Base-by-base conservation (phyloP, 2,888 invertebrate genomes). In the Mycalesis mineus region DNA sequence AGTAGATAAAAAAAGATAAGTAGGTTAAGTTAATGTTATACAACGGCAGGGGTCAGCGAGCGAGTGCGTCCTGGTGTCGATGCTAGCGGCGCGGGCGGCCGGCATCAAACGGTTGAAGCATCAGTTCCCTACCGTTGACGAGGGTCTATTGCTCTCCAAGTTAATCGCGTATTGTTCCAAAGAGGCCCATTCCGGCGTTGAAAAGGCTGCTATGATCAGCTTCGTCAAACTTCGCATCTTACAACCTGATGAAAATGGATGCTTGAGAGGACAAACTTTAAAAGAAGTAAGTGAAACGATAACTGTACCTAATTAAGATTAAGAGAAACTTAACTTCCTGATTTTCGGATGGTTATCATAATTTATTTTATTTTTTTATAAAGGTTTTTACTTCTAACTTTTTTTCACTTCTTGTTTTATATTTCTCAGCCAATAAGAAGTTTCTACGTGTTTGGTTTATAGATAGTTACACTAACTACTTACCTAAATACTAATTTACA, bases 161-260 rank as follows among this genome's bases (percentile, higher is more conserved):
- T 91, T 98, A 54, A 98, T 98, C 91, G 98, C 97, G 22, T 96
- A 96, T 76, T 96, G 96, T 81, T 96, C 96, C 33, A 95, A 94
- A 73, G 96, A 97, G 80, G 95, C 97, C 28, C 97, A 97, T 80
- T 97, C 97, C 33, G 96, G 96, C 74, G 97, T 97, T 3, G 97
- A 97, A 80, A 97, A 97, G 78, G 96, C 96, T 2, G 97, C 97
- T 2, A 97, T 97, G 97, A 97, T 97, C 69, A 94, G 94, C 72
- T 97, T 97, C 74, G 97, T 97, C 8, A 97, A 97, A 78, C 82
- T 97, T 57, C 91, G 97, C 51, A 97, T 97, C 77, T 87, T 97
- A 62, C 97, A 97, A 75, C 95, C 97, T 0, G 97, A 97, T 74
- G 94, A 95, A 61, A 92, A 94, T 64, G 95, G 95, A 57, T 93